Base-by-base conservation (phyloP, 2,888 invertebrate genomes). In the Philereme vetulata region DNA sequence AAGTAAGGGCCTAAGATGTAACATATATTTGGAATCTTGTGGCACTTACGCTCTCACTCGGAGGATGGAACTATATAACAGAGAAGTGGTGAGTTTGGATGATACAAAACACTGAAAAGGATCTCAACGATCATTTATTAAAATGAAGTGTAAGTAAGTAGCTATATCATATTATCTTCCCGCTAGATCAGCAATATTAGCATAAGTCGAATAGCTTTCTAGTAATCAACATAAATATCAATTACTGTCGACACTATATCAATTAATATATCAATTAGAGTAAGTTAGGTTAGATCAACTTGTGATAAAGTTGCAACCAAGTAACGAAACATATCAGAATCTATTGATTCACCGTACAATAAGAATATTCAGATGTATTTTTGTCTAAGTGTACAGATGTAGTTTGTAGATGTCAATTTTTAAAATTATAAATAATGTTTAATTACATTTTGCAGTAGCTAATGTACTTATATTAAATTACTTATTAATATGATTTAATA, bases 321-420 rank as follows among this genome's bases (percentile, higher is more conserved):
- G 94, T 94, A 94, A 94, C 93, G 93, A 94, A 92, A 94, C 94
- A 94, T 94, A 94, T 94, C 94, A 94, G 94, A 93, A 93, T 94
- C 94, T 91, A 85, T 90, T 93, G 94, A 93, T 94, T 94, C 94
- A 93, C 78, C 82, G 56, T 94, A 93, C 91, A 35, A 6, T 88
- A 87, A 85, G 80, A 54, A 73, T 68, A 66, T 64, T 73, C 66
- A 56, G 66, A 64, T 70, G 63, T 68, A 75, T 71, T 68, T 74
- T 67, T 72, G 67, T 80, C 63, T 78, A 80, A 76, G 72, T 85
- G 83, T 88, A 85, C 74, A 84, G 75, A 66, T 60, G 63, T 76
- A 76, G 62, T 60, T 69, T 74, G 68, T 68, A 51, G 43, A 60
- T 46, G 51, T 67, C 52, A 54, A 44, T 57, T 72, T 66, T 62